Base-by-base conservation (phyloP, 2,888 invertebrate species). In the Onthophagus sagittarius region DNA sequence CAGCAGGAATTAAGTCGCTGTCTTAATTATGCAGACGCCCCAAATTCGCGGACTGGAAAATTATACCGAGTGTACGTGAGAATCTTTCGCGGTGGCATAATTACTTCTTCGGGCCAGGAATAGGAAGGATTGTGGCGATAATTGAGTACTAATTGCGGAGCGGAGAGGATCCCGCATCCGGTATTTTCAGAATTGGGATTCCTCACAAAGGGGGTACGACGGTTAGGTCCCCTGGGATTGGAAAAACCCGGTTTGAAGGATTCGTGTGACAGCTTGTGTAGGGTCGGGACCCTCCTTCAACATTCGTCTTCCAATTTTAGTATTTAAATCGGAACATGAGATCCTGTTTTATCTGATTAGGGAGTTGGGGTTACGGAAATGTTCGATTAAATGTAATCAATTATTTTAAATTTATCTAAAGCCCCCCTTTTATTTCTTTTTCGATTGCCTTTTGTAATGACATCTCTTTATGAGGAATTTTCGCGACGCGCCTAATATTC, bases 401-500 rank as follows among this genome's bases (percentile, higher is more conserved):
- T 53, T 53, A 53, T 53, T 53, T 53, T 9, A 7, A 53, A 53
- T 11, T 11, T 4, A 53, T 4, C 11, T 11, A 9, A 53, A 53
- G 2, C 5, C 39, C 6, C 6, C 39, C 39, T 7, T 11, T 53
- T 53, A 9, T 53, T 11, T 9, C 39, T 7, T 53, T 11, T 53
- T 53, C 39, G 39, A 4, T 11, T 11, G 9, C 39, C 9, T 53
- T 11, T 53, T 53, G 11, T 53, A 53, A 53, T 53, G 39, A 53
- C 39, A 53, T 53, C 39, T 53, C 39, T 53, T 53, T 53, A 53
- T 53, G 5, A 7, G 39, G 39, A 7, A 53, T 53, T 23, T 15
- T 15, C 15, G 64, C 64, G 64, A 23, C 64, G 64, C 64, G 23
- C 15, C 64, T 64, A 67, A 67, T 31, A 67, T 67, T 67, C 32